phyloP scores from a whole-genome alignment of 2,113 vertebrate species.

The Sardina pilchardus region DNA sequence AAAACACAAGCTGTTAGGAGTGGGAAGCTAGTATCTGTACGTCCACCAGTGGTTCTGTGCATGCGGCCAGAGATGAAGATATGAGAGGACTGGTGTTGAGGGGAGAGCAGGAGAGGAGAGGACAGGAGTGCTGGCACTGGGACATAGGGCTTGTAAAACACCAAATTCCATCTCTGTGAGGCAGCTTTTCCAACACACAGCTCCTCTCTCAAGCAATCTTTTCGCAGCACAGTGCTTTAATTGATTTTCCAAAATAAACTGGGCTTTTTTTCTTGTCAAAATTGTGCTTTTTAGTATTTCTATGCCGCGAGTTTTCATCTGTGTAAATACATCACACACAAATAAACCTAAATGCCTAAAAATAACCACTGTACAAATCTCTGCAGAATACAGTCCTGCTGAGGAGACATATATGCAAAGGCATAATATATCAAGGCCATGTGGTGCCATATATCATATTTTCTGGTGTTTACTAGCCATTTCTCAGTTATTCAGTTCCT shows the following conservation, averaged over 20 bases:
- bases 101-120: not conserved
- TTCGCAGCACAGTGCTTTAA: constrained; percentile 9
- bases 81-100: not conserved
- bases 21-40: not conserved
- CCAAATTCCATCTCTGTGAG: constrained; percentile 51
- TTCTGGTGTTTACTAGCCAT: too few relatives aligned
- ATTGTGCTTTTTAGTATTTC: not conserved
- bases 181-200: constrained; percentile 40
- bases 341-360: constrained; percentile 3
- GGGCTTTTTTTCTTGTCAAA: constrained; percentile 10
- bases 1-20: not conserved
- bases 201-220: not conserved
- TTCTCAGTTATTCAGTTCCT: too few relatives aligned
- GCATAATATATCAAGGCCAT: too few relatives aligned
- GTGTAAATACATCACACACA: too few relatives aligned
- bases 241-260: constrained; percentile 39
- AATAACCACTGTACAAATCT: not conserved
- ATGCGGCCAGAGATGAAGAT: not conserved
- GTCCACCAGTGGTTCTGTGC: not conserved
- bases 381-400: too few relatives aligned
- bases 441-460: too few relatives aligned
- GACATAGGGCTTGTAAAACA: constrained; percentile 37
- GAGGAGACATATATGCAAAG: too few relatives aligned
- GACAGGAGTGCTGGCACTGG: constrained; percentile 14
- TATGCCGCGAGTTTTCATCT: not conserved